A percentile compares a stretch with the other conserved stretches of the same genome.
These are phyloP conservation scores for Camptogramma bilineatum DNA, from an alignment of 2,888 invertebrate species.

Conservation along the genomic window DNA sequence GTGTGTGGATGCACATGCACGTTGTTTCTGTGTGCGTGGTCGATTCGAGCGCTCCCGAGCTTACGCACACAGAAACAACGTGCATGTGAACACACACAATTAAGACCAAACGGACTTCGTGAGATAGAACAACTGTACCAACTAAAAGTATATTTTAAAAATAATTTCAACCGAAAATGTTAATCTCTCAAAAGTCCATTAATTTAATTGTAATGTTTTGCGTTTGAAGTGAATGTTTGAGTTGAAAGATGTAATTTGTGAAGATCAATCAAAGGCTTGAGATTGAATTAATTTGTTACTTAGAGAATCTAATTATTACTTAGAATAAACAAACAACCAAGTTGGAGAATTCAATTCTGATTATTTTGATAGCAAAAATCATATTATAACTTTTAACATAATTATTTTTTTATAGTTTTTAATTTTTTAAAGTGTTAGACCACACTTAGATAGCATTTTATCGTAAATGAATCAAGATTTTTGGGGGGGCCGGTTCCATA, in stretches of 20 bases:
- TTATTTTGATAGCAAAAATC: conserved; percentile 14
- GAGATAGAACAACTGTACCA: no score
- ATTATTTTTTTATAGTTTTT: background rate
- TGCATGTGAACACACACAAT: no score
- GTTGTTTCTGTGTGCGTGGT: no score
- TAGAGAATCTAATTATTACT: conserved; percentile 15
- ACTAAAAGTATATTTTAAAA: no score
- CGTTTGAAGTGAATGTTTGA: conserved; percentile 28
- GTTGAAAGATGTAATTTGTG: conserved; percentile 18
- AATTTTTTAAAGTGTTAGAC: no score
- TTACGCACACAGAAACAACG: no score
- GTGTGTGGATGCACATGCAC: no score
- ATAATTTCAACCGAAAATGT: conserved; percentile 21
- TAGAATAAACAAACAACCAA: conserved; percentile 19
- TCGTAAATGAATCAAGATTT: no score
- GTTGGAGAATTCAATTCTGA: conserved; percentile 10
- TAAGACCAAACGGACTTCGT: no score
- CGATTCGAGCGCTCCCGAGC: no score
- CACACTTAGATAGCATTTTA: no score
- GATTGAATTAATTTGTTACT: conserved; percentile 29
- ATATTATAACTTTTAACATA: background rate
- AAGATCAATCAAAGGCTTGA: conserved; percentile 14
- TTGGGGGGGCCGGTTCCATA: no score
- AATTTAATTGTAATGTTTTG: conserved; percentile 40
- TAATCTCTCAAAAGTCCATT: conserved; percentile 34